phyloP scores from a whole-genome alignment of 2,113 vertebrate species.

The Apaloderma vittatum region DNA sequence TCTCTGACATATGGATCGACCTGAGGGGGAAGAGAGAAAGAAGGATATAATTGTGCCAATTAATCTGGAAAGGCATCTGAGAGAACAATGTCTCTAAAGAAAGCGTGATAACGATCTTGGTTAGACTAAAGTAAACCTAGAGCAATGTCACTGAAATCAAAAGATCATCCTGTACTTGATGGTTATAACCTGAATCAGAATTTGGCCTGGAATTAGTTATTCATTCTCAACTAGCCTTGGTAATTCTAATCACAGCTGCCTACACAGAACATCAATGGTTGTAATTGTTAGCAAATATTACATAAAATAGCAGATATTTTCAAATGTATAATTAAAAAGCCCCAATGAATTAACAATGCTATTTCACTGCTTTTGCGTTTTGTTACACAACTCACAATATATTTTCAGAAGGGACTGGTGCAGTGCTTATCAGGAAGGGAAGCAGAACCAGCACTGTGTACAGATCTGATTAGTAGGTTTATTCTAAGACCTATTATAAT shows the following conservation, averaged over 20 bases:
- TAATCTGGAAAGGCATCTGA: conserved; percentile 70
- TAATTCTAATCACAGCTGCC: not conserved
- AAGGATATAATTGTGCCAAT: conserved; percentile 74
- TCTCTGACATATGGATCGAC: conserved; percentile 51
- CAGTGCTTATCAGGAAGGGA: not conserved
- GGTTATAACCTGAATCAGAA: not conserved
- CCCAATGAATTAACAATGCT: not conserved
- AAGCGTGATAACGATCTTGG: not conserved
- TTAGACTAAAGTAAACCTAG: not conserved
- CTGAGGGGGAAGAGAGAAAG: conserved; percentile 35
- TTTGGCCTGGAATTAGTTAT: not conserved
- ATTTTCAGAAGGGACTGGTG: not conserved
- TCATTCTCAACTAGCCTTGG: not conserved
- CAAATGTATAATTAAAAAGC: not conserved
- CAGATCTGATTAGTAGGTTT: not conserved
- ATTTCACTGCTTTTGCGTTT: not conserved
- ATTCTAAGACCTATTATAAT: not conserved
- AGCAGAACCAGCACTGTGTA: not conserved
- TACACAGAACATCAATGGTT: not conserved
- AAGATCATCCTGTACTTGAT: not conserved
- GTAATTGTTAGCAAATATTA: not conserved
- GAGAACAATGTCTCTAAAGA: conserved; percentile 44
- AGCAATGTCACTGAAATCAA: conserved; percentile 1
- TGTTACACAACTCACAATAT: not conserved
- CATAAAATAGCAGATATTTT: not conserved